Evolutionary conservation across 2,113 vertebrate species (phyloP), one percentile per base, ranked within the genome.

Genomic region (Glaucomys volans): DNA sequence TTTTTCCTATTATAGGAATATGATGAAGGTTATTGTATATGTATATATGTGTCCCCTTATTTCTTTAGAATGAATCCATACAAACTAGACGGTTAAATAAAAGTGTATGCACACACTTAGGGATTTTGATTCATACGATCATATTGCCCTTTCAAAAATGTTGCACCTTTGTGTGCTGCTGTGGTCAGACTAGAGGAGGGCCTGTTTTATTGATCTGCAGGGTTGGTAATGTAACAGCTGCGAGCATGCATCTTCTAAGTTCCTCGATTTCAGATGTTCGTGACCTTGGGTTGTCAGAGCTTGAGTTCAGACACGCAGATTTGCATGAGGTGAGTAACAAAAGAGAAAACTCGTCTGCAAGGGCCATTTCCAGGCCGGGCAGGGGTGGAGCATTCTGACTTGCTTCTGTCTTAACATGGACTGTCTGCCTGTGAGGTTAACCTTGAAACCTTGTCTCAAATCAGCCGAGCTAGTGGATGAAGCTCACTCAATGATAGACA

Each of bases 381-480:
- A 75, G 52, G 35, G 52, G 32, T 8, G 14, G 66, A 47, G 32
- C 22, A 8, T 47, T 87, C 30, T 92, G 50, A 79, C 18, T 89
- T 69, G 50, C 71, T 75, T 94, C 93, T 87, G 7, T 88, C 50
- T 81, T 71, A 88, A 40, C 13, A 28, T 47, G 26, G 47, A 32
- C 32, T 69, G 57, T 35, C 83, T 47, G 22, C 17, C 80, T 87
- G 62, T 54, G 72, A 80, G 37, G 66, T 75, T 85, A 87, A 40
- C 89, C 66, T 87, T 90, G 80, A 96, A 90, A 85, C 80, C 59
- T 80, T 47, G 44, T 47, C 72, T 97, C 40, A 26, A 1, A 66
- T 79, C 87, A 82, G 72, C 59, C 59, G 18, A 7, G n/a, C 62
- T 93, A 85, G 91, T 81, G 66, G 37, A 80, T 11, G 32, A 93